Evolutionary conservation across 1,140 invertebrate genomes (phyloP), one percentile per base, ranked within the genome.

Genomic region (Penaeus chinensis): DNA sequence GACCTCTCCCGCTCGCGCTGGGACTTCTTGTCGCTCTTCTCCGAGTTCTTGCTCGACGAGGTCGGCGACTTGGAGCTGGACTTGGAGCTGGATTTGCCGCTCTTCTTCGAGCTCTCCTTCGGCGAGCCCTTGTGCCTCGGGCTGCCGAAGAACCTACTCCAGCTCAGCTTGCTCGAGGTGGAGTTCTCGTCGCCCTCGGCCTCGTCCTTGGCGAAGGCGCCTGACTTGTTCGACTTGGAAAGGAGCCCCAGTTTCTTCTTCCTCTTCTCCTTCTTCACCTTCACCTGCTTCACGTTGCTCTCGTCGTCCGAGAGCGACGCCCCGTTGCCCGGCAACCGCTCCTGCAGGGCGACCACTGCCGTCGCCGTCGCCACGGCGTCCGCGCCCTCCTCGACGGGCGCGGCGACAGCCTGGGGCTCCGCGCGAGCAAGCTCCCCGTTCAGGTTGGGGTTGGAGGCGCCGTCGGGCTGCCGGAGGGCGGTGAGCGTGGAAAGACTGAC

Each of bases 361-460:
- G 37, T 90, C 83, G 77, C 87, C 20, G 62, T 91, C 90, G 81
- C 92, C 87, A 88, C 91, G 91, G 89, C 92, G 89, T 76, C 90
- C 91, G 82, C 91, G 91, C 77, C 65, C 27, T 42, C 71, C 8
- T 81, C 47, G 22, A 60, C 54, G 7, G 84, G 37, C 2, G 27
- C 61, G 3, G 79, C 85, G 10, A 65, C 54, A 61, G 80, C 63
- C 22, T 77, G 54, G 16, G 74, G 66, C n/a, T 85, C 77, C 5
- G 20, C 62, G 5, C 66, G 78, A 0, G 63, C 24, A 61, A 85
- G 61, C 54, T 84, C 81, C 10, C 79, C 87, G 63, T 84, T 88
- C 22, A 98, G 93, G 89, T 97, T 97, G 16, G 97, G 96, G 94
- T 98, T 97, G 4, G 97, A 98, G 60, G 97, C 96, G 61, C 97